phyloP scores from a whole-genome alignment of 2,888 invertebrate species.

The Coleophora flavipennella region DNA sequence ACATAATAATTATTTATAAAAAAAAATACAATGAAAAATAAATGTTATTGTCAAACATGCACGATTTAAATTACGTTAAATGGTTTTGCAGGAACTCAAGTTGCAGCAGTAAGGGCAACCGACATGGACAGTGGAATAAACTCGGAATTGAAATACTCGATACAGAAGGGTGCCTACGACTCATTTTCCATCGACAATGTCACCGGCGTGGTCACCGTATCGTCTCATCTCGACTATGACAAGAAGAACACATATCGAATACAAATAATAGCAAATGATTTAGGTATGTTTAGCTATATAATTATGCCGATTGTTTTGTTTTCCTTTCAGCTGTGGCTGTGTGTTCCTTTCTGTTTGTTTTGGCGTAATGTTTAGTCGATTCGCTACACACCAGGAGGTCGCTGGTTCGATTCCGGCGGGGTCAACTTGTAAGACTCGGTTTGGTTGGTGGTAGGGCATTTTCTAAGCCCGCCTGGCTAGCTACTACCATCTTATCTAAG shows the following conservation, averaged over 20 bases:
- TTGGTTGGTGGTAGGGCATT: no score
- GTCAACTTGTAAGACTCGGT: no score
- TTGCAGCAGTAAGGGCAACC: slow-evolving; percentile 82
- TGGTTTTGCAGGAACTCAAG: slow-evolving; percentile 74
- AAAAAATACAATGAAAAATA: background rate
- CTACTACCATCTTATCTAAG: no score
- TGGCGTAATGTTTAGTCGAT: no score
- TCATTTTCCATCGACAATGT: slow-evolving; percentile 86
- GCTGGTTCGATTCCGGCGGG: no score
- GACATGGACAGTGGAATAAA: slow-evolving; percentile 92
- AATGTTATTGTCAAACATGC: background rate
- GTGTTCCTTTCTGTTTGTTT: slow-evolving; percentile 1
- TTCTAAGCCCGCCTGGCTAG: no score
- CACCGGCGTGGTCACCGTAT: slow-evolving; percentile 83
- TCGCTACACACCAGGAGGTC: no score
- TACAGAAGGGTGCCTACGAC: slow-evolving; percentile 88
- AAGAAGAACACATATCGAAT: slow-evolving; percentile 84
- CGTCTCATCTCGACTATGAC: slow-evolving; percentile 87
- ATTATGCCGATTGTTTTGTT: background rate
- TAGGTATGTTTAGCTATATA: slow-evolving; percentile 56
- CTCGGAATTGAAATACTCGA: slow-evolving; percentile 83
- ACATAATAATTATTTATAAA: no score
- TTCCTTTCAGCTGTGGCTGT: no score
- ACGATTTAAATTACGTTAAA: no score
- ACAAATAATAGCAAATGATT: slow-evolving; percentile 86